Base-by-base conservation (phyloP, 1,140 invertebrate species). In the Drosophila tristis region DNA sequence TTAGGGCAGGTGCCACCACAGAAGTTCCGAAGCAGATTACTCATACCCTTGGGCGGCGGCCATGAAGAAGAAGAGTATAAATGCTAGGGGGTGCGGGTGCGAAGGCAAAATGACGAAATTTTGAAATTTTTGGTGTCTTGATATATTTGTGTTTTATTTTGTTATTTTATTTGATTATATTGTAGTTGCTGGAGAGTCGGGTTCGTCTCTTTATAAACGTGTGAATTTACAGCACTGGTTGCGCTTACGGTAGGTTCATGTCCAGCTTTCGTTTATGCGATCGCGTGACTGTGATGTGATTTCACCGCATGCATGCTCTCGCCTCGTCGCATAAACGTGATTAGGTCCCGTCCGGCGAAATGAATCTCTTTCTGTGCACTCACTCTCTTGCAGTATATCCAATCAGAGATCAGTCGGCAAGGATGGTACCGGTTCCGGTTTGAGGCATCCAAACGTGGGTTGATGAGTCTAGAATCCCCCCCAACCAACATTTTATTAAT, bases 211-310 rank as follows among this genome's bases (percentile, higher is more conserved):
- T 57, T 70, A 67, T 25, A 29, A 39, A 15, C 50, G 25, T 43
- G 44, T 70, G 20, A 39, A 56, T 26, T 23, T 47, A 23, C 31
- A 44, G 23, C 16, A 9, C 5, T 39, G 49, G 23, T 29, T 54
- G 26, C 56, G 56, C 49, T 7, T 20, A 72, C 56, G 68, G 68
- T 72, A 72, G 56, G 68, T 72, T 20, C 31, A 35, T 9, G 31
- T 4, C 9, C 31, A 35, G 31, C 9, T 35, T 35, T 4, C 31
- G 31, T 11, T 11, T 35, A 35, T 11, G 9, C 31, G 31, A 35
- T 11, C 31, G 9, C 31, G 4, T 35, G 9, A 35, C 9, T 20
- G 20, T 20, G 20, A 20, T 35, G 31, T 35, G 31, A 35, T 35
- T 9, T 35, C 8, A 35, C 9, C 9, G 9, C 3, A 3, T 35